Percentiles rank a stretch among this genome's conserved stretches.
phyloP scores from a whole-genome alignment of 2,797 vertebrate genomes.

The Eidolon dupreanum region DNA sequence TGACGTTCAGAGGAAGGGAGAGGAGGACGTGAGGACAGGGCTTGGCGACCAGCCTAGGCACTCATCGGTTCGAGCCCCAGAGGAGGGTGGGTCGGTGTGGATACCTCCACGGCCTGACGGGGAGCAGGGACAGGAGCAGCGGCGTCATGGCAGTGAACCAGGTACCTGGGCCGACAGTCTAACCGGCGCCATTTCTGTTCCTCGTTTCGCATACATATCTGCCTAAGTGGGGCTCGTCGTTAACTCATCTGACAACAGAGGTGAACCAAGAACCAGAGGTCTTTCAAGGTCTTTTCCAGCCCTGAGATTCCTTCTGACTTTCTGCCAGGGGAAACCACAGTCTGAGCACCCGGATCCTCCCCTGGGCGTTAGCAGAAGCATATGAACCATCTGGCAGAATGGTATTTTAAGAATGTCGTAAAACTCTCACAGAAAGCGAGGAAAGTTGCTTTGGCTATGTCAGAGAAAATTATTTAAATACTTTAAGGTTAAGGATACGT shows the following conservation, averaged over 20 bases:
- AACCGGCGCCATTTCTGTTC: neutral
- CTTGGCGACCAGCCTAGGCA: neutral
- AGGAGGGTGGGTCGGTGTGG: neutral
- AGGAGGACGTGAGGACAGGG: neutral
- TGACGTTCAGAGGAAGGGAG: neutral
- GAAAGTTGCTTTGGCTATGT: neutral
- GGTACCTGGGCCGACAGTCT: neutral
- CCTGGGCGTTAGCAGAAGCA: neutral
- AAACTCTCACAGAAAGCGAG: neutral
- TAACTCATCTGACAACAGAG: neutral
- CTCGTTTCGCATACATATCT: neutral
- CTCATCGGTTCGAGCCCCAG: neutral
- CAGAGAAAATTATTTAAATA: neutral
- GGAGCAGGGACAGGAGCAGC: neutral
- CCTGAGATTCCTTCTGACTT: neutral
- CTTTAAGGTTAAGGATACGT: neutral
- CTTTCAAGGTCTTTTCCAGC: neutral
- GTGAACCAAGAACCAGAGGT: neutral
- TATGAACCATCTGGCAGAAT: neutral
- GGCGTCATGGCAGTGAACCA: neutral
- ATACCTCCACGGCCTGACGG: neutral
- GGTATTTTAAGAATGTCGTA: neutral
- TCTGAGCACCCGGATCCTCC: too few relatives aligned
- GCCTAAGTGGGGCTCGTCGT: neutral
- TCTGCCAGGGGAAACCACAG: conserved; percentile 44